Conservation (phyloP, 1,140 invertebrate genomes). For the Stenopsyche tienmushanensis region DNA sequence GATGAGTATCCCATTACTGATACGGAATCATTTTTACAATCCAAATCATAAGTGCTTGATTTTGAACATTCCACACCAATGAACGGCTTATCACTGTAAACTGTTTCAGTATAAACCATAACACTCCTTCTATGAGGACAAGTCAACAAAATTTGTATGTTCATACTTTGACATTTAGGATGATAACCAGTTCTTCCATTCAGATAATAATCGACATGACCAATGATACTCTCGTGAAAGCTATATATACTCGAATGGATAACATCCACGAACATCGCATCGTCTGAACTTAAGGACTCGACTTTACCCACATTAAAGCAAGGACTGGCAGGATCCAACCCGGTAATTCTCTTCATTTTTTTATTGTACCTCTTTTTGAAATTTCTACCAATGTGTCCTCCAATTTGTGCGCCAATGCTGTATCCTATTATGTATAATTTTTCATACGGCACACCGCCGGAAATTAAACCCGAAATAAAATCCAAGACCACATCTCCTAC, state of each 20-base stretch:
- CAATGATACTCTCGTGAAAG: slow-evolving; percentile 9
- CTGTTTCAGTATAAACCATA: slow-evolving; percentile 20
- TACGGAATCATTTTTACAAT: neutral
- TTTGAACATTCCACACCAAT: slow-evolving; percentile 4
- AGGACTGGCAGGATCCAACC: slow-evolving; percentile 31
- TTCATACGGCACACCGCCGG: slow-evolving; percentile 8
- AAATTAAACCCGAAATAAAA: slow-evolving; percentile 25
- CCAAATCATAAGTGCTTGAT: neutral
- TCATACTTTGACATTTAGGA: slow-evolving; percentile 18
- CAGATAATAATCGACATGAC: slow-evolving; percentile 34
- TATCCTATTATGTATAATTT: slow-evolving; percentile 33
- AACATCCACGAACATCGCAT: slow-evolving; percentile 33
- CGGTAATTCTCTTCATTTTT: slow-evolving; percentile 24
- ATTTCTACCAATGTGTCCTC: slow-evolving; percentile 23
- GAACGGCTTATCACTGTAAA: slow-evolving; percentile 16
- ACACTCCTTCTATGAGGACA: slow-evolving; percentile 32
- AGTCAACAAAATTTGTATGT: too few relatives aligned
- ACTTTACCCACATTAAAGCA: slow-evolving; percentile 19
- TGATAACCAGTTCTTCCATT: slow-evolving; percentile 23
- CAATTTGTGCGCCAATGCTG: slow-evolving; percentile 34
- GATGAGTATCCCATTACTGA: neutral
- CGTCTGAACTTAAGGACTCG: slow-evolving; percentile 5
- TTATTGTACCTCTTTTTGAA: slow-evolving; percentile 8
- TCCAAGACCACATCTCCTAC: slow-evolving; percentile 22
- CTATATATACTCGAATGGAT: slow-evolving; percentile 33